These are phyloP conservation scores for Philereme transversata DNA, from an alignment of 2,888 invertebrate genomes.

Conservation along the genomic window DNA sequence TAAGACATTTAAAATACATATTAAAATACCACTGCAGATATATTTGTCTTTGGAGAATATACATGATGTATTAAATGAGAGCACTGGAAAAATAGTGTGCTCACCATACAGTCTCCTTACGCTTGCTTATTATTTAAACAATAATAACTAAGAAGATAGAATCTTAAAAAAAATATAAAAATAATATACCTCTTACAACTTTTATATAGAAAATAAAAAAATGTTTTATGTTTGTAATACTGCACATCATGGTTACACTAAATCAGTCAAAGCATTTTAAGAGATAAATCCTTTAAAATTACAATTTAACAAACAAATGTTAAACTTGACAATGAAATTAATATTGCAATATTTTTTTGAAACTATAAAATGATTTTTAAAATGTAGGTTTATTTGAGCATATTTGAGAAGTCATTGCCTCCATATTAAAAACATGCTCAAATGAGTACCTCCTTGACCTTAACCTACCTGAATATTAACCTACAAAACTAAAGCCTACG, in stretches of 20 bases:
- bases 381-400: constrained; percentile 57
- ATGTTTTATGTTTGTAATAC: constrained; percentile 75
- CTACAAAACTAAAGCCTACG: constrained; percentile 74
- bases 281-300: constrained; percentile 40
- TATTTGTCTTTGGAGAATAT: constrained; percentile 42
- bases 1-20: constrained; percentile 40
- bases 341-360: constrained; percentile 21
- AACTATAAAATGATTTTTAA: constrained; percentile 18
- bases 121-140: constrained; percentile 51
- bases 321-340: constrained; percentile 27
- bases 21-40: constrained; percentile 40
- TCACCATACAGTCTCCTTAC: constrained; percentile 54
- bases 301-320: constrained; percentile 21
- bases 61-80: constrained; percentile 31
- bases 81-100: constrained; percentile 44
- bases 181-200: constrained; percentile 73
- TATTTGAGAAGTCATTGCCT: constrained; percentile 49
- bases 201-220: constrained; percentile 76
- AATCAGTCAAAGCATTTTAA: constrained; percentile 78
- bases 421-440: constrained; percentile 57
- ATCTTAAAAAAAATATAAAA: constrained; percentile 71
- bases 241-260: constrained; percentile 77
- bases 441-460: constrained; percentile 62
- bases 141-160: constrained; percentile 56
- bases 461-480: constrained; percentile 62